Evolutionary conservation across 2,888 invertebrate genomes (phyloP).

Genomic region (Stomorhina lunata): DNA sequence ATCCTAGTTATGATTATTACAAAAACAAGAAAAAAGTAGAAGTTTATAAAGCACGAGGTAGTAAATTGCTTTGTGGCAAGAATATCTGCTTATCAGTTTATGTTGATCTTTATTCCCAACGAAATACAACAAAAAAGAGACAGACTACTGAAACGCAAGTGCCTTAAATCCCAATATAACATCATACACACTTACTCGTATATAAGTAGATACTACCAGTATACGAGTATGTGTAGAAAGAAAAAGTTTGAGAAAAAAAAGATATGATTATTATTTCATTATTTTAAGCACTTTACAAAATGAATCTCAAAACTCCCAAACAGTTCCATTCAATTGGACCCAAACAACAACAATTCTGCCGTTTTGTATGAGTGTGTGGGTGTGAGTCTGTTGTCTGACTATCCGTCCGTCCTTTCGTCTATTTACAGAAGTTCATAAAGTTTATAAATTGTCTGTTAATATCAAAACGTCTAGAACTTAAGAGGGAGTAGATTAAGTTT

Average conservation of each 20-base stretch:
- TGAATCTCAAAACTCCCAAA: neutral
- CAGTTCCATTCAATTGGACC: neutral
- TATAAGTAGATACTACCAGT: too few species aligned
- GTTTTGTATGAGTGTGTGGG: constrained; percentile 30
- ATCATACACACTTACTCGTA: neutral
- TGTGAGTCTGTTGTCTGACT: too few species aligned
- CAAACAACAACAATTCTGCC: neutral
- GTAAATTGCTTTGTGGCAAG: constrained; percentile 56
- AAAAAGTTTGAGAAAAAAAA: neutral
- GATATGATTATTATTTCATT: constrained; percentile 54
- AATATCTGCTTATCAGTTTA: constrained; percentile 57
- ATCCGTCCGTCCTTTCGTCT: too few species aligned
- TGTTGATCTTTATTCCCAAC: constrained; percentile 40
- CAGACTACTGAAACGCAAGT: constrained; percentile 43
- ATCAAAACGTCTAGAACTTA: neutral
- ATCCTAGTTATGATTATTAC: neutral
- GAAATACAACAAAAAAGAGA: constrained; percentile 5
- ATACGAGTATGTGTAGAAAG: too few species aligned
- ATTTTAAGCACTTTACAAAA: constrained; percentile 45
- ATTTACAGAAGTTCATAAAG: constrained; percentile 46
- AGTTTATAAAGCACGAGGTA: constrained; percentile 46
- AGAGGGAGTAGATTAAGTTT: neutral
- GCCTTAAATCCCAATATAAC: constrained; percentile 14
- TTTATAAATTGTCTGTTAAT: constrained; percentile 30
- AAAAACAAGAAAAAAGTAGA: neutral